Evolutionary conservation across 2,888 invertebrate genomes (phyloP).

Genomic region (Eupithecia inturbata): DNA sequence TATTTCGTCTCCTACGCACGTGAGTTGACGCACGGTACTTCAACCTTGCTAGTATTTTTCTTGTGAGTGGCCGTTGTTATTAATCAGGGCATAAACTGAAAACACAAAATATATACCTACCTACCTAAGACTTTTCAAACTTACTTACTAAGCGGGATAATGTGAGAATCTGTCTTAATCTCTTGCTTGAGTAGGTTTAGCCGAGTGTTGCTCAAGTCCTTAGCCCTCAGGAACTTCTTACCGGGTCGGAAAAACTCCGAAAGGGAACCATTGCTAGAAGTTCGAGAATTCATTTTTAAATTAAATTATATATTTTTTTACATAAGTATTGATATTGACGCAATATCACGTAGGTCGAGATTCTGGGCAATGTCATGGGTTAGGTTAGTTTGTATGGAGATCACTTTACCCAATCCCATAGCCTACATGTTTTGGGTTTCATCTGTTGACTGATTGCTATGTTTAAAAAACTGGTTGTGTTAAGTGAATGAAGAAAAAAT

Average conservation of each 20-base stretch:
- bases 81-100: too few relatives aligned
- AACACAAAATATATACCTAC: too few relatives aligned
- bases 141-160: slow-evolving; percentile 77
- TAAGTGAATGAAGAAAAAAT: not conserved
- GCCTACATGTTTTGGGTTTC: not conserved
- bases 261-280: slow-evolving; percentile 66
- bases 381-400: not conserved
- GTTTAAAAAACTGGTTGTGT: not conserved
- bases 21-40: too few relatives aligned
- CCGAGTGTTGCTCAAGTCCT: slow-evolving; percentile 75
- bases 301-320: not conserved
- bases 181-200: slow-evolving; percentile 83
- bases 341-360: slow-evolving; percentile 19
- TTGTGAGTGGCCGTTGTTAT: too few relatives aligned
- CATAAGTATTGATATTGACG: not conserved
- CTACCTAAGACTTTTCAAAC: slow-evolving; percentile 39
- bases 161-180: slow-evolving; percentile 83
- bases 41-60: too few relatives aligned
- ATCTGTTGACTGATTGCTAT: not conserved
- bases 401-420: not conserved
- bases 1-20: too few relatives aligned
- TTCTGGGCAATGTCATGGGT: not conserved
- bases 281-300: slow-evolving; percentile 56
- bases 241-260: slow-evolving; percentile 74
- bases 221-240: slow-evolving; percentile 64